Percentiles rank a stretch among this genome's conserved stretches.
phyloP scores from a whole-genome alignment of 2,113 vertebrate genomes.

The Lophius piscatorius region DNA sequence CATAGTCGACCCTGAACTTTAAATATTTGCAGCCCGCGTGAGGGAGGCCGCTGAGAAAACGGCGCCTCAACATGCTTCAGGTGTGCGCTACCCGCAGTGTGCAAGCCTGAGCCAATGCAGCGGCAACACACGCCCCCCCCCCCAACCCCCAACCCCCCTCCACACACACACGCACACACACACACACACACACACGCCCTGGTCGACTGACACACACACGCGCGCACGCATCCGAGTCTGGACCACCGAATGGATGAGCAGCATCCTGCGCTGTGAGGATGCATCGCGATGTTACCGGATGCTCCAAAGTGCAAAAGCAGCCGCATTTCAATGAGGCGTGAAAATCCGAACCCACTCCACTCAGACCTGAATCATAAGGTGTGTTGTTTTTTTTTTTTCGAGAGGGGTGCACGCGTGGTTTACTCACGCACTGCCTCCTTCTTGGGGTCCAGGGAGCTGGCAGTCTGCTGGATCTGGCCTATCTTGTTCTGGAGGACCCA shows the following conservation, averaged over 20 bases:
- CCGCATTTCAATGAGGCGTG: slow-evolving; percentile 64
- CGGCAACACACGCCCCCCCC: slow-evolving; percentile 77
- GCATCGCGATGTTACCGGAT: slow-evolving; percentile 27
- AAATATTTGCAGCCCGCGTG: background rate
- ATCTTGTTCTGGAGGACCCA: slow-evolving; percentile 93
- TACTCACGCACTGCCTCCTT: slow-evolving; percentile 99
- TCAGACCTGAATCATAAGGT: slow-evolving; percentile 15
- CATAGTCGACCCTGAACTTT: slow-evolving; percentile 3
- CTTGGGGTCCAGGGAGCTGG: slow-evolving; percentile 91
- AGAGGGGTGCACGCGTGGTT: background rate
- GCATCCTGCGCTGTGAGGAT: slow-evolving; percentile 38
- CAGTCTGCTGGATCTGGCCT: slow-evolving; percentile 88
- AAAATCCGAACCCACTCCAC: slow-evolving; percentile 18
- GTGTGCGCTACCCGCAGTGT: slow-evolving; percentile 75
- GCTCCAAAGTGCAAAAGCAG: slow-evolving; percentile 59
- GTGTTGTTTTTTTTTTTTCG: background rate
- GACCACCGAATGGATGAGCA: slow-evolving; percentile 51
- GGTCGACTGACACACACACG: slow-evolving; percentile 38
- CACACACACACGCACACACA: background rate
- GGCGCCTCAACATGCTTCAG: slow-evolving; percentile 64
- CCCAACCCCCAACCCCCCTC: slow-evolving; percentile 40
- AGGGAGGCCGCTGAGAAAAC: background rate
- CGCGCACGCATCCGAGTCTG: slow-evolving; percentile 25
- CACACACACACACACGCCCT: background rate
- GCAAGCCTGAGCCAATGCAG: slow-evolving; percentile 76